phyloP scores from a whole-genome alignment of 2,113 vertebrate species.

The Halcyon malimbica region DNA sequence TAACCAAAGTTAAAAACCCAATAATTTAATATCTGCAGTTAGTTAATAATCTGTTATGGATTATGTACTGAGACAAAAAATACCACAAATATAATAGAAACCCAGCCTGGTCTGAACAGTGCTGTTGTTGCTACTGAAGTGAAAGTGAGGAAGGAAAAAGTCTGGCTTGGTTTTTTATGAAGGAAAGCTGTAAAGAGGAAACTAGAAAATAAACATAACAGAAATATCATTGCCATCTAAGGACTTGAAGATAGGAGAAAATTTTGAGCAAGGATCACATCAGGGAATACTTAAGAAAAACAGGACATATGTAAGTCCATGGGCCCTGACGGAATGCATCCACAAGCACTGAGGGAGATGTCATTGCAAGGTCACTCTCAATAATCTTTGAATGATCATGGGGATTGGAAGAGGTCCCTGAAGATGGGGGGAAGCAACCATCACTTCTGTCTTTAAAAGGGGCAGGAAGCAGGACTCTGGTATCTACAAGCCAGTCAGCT shows the following conservation, averaged over 20 bases:
- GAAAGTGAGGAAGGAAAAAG: not conserved
- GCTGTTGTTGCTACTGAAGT: not conserved
- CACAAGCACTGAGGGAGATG: fast-evolving
- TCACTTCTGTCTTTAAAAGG: not conserved
- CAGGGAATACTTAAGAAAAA: not conserved
- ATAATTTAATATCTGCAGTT: not conserved
- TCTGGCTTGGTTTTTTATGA: not conserved
- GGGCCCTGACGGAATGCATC: not conserved
- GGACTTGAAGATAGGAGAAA: fast-evolving
- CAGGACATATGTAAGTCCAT: not conserved
- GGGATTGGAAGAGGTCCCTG: not conserved
- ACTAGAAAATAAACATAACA: not conserved
- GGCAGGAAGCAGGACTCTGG: not conserved
- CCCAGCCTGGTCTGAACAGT: not conserved
- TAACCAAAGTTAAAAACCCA: not conserved
- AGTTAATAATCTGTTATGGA: not conserved
- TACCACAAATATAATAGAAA: not conserved
- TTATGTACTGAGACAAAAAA: not conserved
- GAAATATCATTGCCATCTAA: not conserved
- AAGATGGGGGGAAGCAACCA: not conserved
- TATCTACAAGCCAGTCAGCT: not conserved
- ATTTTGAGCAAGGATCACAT: not conserved
- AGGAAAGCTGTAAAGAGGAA: not conserved
- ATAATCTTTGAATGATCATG: not conserved
- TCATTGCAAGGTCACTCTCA: not conserved